These are phyloP conservation scores for Microctonus aethiopoides DNA, from an alignment of 2,888 invertebrate species.

Conservation along the genomic window DNA sequence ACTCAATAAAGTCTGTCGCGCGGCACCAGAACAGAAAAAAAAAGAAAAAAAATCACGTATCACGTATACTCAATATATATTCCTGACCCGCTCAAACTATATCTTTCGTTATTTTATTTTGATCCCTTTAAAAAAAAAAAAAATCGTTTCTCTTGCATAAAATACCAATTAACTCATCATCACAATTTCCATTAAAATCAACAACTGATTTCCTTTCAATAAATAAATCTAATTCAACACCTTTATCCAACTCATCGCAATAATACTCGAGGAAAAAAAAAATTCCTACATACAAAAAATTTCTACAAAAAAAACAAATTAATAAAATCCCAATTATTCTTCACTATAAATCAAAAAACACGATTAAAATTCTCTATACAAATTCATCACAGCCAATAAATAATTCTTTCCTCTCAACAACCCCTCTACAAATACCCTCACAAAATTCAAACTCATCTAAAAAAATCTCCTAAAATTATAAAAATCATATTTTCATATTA, in stretches of 20 bases:
- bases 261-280: not conserved
- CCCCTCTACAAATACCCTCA: no score
- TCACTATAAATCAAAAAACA: not conserved
- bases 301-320: no score
- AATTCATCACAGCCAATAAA: not conserved
- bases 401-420: not conserved
- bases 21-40: constrained; percentile 14
- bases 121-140: not conserved
- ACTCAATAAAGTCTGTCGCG: constrained; percentile 23
- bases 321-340: not conserved
- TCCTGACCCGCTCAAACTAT: not conserved
- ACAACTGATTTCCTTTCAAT: not conserved
- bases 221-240: no score
- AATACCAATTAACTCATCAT: not conserved
- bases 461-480: no score
- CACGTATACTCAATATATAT: not conserved
- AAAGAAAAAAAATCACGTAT: constrained; percentile 7
- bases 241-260: not conserved
- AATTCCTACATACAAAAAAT: no score
- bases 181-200: not conserved
- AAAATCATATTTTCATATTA: no score
- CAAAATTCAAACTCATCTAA: no score
- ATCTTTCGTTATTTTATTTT: not conserved
- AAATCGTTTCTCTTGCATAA: not conserved
- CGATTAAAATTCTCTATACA: no score